Evolutionary conservation across 2,888 invertebrate species (phyloP), one percentile per base, ranked within the genome.

Genomic region (Toxonevra muliebris): DNA sequence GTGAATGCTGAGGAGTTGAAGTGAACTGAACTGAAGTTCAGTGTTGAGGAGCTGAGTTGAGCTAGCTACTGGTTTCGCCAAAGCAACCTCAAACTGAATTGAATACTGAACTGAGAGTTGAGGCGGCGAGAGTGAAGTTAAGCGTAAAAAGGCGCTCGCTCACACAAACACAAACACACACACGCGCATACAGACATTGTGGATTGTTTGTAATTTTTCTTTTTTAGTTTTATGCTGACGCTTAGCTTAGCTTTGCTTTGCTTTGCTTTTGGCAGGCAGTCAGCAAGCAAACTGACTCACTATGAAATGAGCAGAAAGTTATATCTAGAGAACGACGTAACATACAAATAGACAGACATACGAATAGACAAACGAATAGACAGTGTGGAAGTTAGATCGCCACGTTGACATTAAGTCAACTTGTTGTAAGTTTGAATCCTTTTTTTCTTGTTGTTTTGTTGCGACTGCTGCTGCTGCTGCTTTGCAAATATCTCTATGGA

Each of bases 161-260:
- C n/a, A n/a, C n/a, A n/a, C n/a, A n/a, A n/a, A n/a, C n/a, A n/a
- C n/a, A n/a, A n/a, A n/a, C n/a, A n/a, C n/a, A n/a, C n/a, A n/a
- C n/a, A n/a, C n/a, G n/a, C n/a, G n/a, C n/a, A n/a, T n/a, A n/a
- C n/a, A 48, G 3, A 30, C 48, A 8, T 15, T n/a, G 10, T 48
- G 13, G 13, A n/a, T 13, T 48, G 13, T 13, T 48, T 48, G 48
- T 15, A 8, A 48, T 15, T 48, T 48, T 13, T 15, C 13, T 48
- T 48, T 13, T 48, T 48, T 48, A 48, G 48, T 15, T 30, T 30
- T 30, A 30, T 30, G 30, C 7, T 30, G 30, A 30, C 30, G 30
- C 30, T 30, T 30, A 30, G 30, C 30, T 68, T 71, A 63, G 61
- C 55, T 59, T 66, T n/a, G 53, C 13, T 68, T 71, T 65, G 61